Percentiles rank a stretch among this genome's conserved stretches.
phyloP scores from a whole-genome alignment of 2,888 invertebrate genomes.

The Synergus itoensis region DNA sequence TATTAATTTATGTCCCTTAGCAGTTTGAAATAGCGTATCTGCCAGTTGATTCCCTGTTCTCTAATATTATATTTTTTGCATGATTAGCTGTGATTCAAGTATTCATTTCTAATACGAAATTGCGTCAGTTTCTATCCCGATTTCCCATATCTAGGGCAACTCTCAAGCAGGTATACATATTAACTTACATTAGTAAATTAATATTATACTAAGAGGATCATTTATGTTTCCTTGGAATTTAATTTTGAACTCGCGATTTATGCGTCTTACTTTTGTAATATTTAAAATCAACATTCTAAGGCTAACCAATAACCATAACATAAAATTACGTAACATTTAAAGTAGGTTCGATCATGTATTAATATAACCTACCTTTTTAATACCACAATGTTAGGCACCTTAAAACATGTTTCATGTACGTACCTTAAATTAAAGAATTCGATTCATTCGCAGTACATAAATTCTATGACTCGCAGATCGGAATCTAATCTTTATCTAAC shows the following conservation, averaged over 20 bases:
- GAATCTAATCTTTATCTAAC: conserved; percentile 24
- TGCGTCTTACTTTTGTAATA: neutral
- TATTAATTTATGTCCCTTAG: neutral
- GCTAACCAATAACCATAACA: neutral
- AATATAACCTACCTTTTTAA: neutral
- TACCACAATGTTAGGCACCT: neutral
- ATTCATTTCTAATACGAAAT: neutral
- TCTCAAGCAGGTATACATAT: neutral
- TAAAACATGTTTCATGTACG: neutral
- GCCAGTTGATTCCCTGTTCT: neutral
- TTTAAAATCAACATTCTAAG: neutral
- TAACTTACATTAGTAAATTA: neutral
- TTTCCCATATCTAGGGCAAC: neutral
- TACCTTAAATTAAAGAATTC: neutral
- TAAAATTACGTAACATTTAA: neutral
- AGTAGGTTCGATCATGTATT: neutral
- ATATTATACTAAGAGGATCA: neutral
- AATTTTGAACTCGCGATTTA: neutral
- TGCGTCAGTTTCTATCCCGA: neutral
- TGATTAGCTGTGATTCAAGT: neutral
- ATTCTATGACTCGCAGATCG: conserved; percentile 2
- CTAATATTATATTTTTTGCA: neutral
- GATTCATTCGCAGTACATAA: conserved; percentile 9
- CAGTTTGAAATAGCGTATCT: neutral
- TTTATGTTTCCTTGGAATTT: neutral